A percentile compares a stretch with the other conserved stretches of the same genome.
Conservation (phyloP, 1,140 invertebrate genomes). For the Drosophila lini region DNA sequence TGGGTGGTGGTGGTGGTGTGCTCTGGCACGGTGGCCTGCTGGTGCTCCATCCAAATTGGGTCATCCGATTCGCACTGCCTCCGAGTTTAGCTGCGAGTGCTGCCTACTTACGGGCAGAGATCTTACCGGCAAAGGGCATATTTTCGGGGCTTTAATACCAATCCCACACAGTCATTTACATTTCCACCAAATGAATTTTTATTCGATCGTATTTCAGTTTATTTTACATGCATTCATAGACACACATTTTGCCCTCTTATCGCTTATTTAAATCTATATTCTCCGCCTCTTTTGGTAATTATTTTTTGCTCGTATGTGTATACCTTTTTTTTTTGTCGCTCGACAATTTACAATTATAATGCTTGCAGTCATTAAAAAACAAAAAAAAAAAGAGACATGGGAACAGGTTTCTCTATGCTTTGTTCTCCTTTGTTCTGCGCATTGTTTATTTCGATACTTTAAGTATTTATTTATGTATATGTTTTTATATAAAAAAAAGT, state of each 20-base stretch:
- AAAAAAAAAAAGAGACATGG: not conserved
- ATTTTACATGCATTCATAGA: constrained; percentile 44
- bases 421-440: constrained; percentile 6
- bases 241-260: constrained; percentile 10
- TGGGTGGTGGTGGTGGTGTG: not conserved
- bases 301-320: constrained; percentile 35
- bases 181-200: constrained; percentile 49
- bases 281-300: constrained; percentile 12
- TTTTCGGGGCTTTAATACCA: constrained; percentile 2
- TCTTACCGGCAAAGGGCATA: constrained; percentile 2
- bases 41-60: constrained; percentile 29
- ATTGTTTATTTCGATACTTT: constrained; percentile 41
- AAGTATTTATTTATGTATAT: constrained; percentile 50
- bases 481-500: constrained; percentile 39
- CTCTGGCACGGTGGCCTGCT: not conserved
- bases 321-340: constrained; percentile 39
- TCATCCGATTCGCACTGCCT: constrained; percentile 9
- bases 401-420: constrained; percentile 2
- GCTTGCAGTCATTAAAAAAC: constrained; percentile 33
- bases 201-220: constrained; percentile 44
- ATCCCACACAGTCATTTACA: constrained; percentile 1
- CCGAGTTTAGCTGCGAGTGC: not conserved
- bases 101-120: constrained; percentile 30
- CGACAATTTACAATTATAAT: constrained; percentile 52
- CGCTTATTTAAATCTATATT: constrained; percentile 32